Evolutionary conservation across 2,797 vertebrate genomes (phyloP).

Genomic region (Cyprinella venusta): DNA sequence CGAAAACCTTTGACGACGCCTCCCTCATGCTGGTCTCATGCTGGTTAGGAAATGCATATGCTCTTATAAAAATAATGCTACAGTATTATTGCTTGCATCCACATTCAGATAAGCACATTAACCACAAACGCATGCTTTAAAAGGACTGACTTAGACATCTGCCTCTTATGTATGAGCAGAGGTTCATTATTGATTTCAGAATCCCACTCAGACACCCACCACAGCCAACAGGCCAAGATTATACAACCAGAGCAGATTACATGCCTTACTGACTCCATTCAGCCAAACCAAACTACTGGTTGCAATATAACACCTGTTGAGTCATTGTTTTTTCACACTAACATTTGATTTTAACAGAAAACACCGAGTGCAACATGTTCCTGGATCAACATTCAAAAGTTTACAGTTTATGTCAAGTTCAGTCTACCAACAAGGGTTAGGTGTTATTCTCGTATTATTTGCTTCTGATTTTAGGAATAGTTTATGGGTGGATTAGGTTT

Average conservation of each 20-base stretch:
- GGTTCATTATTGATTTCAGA: constrained; percentile 53
- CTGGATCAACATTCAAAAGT: neutral
- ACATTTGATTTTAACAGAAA: neutral
- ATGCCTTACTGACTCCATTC: constrained; percentile 30
- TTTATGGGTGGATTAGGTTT: neutral
- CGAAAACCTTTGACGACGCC: constrained; percentile 2
- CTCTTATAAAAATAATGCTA: constrained; percentile 16
- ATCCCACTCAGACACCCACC: constrained; percentile 59
- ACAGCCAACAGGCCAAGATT: constrained; percentile 45
- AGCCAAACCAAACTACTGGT: constrained; percentile 15
- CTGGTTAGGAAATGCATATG: constrained; percentile 1
- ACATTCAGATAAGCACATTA: constrained; percentile 36
- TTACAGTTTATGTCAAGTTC: neutral
- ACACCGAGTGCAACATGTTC: neutral
- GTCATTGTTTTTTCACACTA: neutral
- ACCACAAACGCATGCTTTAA: constrained; percentile 15
- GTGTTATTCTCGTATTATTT: neutral
- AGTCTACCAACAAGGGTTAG: neutral
- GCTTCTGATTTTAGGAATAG: neutral
- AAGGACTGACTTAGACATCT: constrained; percentile 3
- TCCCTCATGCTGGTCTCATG: constrained; percentile 3
- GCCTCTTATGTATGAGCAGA: constrained; percentile 32
- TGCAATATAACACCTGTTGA: constrained; percentile 25
- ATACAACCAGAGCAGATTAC: constrained; percentile 46
- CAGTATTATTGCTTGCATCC: neutral